Evolutionary conservation across 2,113 vertebrate genomes (phyloP), one percentile per base, ranked within the genome.

Genomic region (Garra rufa): DNA sequence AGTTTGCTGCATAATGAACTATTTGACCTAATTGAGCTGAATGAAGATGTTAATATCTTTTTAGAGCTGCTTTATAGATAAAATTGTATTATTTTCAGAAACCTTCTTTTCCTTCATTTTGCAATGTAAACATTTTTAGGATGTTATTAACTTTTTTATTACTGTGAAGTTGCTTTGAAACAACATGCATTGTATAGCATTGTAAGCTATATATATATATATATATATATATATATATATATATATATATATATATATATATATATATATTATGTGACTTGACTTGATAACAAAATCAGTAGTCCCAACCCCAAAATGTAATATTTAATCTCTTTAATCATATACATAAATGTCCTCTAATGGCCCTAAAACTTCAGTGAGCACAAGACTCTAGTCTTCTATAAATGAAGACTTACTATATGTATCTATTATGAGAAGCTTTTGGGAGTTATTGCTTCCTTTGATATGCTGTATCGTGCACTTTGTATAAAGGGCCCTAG

Each of bases 381-480:
- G 77, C 21, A 86, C 6, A 67, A 38, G 1, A n/a, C 21, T 9
- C 15, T 59, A 19, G 38, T 57, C n/a, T 76, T 86, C 15, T 14
- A 41, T 69, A 59, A 43, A 80, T 84, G 52, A 55, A 76, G 73
- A 83, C 74, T 82, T 50, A 55, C 81, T 44, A n/a, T 61, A 67
- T 46, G 26, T 85, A 50, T 89, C 69, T 81, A 75, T 50, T 75
- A 50, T 75, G 43, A 34, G 17, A 65, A 48, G 59, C 24, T n/a
- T 67, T 65, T 7, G 43, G 59, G 43, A 79, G 34, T 80, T 65
- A 30, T 65, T 71, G 19, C 70, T 46, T 79, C 48, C 19, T 85
- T 84, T 88, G 73, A 81, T 86, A 63, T 43, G 28, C 34, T 76
- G 52, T 63, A 74, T 80, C 28, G 44, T 71, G 69, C 67, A 85